Evolutionary conservation across 2,113 vertebrate genomes (phyloP), one percentile per base, ranked within the genome.

Genomic region (Benthochromis sp.): DNA sequence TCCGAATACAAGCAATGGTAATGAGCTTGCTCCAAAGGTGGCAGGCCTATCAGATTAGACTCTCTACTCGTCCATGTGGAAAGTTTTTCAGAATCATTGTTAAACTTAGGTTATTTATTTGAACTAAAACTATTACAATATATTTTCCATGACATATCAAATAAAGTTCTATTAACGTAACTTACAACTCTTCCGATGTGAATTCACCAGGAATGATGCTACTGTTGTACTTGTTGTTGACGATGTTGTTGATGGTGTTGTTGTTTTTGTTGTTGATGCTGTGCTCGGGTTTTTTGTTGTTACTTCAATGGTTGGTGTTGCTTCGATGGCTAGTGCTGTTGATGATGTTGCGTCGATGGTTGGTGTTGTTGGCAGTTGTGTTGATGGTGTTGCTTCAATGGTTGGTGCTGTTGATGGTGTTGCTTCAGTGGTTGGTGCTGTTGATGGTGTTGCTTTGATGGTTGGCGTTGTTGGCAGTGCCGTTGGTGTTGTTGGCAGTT

Each of bases 381-480:
- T 59, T 59, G 24, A 2, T 31, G 14, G 2, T 17, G 29, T 34
- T 19, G 9, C 16, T 17, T 45, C 2, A 2, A 3, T 14, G 10
- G 27, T 27, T n/a, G n/a, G n/a, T n/a, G 27, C 4, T 27, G 27
- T 29, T 45, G 43, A 13, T 45, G 47, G 2, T 9, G 47, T 50
- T n/a, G 9, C 5, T 1, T 34, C 5, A 0, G 3, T 17, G 5
- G 43, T 0, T 45, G 43, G 13, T 14, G 3, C 0, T 45, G 2
- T 43, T 43, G 3, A 1, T 3, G 0, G 3, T 17, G 5, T 13
- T 0, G 8, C 8, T 8, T 12, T 5, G 0, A 3, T 40, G 10
- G 27, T 0, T 8, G 24, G n/a, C n/a, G n/a, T n/a, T n/a, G n/a
- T n/a, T n/a, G n/a, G n/a, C 5, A 53, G 50, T 53, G 0, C 50